These are phyloP conservation scores for Crenuchus spilurus DNA, from an alignment of 2,797 vertebrate species.

Conservation along the genomic window DNA sequence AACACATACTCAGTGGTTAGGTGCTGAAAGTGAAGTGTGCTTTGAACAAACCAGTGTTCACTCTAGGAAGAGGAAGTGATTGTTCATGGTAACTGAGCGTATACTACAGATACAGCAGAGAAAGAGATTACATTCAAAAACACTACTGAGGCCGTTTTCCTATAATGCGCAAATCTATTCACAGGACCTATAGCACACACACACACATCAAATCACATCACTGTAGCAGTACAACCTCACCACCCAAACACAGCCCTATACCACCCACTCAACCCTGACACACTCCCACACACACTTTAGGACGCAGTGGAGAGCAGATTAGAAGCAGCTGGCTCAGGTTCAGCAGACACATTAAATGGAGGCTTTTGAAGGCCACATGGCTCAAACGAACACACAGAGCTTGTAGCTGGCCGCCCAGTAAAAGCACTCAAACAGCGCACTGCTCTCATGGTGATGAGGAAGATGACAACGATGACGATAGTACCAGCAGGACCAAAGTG, in stretches of 20 bases:
- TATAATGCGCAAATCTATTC: not conserved
- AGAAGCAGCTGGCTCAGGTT: conserved; percentile 30
- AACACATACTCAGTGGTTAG: not conserved
- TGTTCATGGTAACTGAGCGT: not conserved
- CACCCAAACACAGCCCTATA: not conserved
- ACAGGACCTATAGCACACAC: not conserved
- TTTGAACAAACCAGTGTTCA: not conserved
- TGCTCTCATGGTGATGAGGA: not conserved
- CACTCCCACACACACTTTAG: conserved; percentile 10
- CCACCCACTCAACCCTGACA: not conserved
- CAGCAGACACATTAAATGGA: conserved; percentile 25
- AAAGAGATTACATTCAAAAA: too few relatives aligned
- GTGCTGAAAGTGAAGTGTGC: not conserved
- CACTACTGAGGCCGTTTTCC: not conserved
- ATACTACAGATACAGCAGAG: too few relatives aligned
- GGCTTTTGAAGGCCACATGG: conserved; percentile 28
- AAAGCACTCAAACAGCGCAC: not conserved
- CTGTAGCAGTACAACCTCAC: not conserved
- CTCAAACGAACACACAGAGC: not conserved
- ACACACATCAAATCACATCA: not conserved
- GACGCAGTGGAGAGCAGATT: conserved; percentile 33
- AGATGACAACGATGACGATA: not conserved
- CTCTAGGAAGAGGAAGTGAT: too few relatives aligned
- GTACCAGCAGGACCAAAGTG: not conserved
- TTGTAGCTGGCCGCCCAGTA: not conserved